Base-by-base conservation (phyloP, 2,797 vertebrate species). In the Esox masquinongy region DNA sequence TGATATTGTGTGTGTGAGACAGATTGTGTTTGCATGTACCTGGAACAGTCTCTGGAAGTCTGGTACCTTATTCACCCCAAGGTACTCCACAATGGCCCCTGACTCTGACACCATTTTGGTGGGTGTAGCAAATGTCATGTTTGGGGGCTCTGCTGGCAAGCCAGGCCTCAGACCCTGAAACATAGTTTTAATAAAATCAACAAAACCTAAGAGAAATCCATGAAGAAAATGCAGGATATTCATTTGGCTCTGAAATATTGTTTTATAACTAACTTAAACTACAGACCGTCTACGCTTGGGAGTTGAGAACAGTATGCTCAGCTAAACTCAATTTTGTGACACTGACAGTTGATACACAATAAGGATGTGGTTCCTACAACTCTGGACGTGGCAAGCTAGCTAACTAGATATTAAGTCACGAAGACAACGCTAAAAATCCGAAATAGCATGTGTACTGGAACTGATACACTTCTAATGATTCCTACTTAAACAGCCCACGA, bases 21-120 rank as follows among this genome's bases (percentile, higher is more conserved):
- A 61, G 53, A 51, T 16, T 31, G 63, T 15, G 68, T 47, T 12
- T 53, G 36, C 11, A n/a, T 31, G 83, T 94, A 98, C 98, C 97
- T 99, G 97, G 92, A 98, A 99, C 36, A 98, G 0, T 81, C 87
- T 97, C 90, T 99, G 98, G 29, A 98, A 82, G 31, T 97, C 95
- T 53, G 96, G 95, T 72, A 99, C 97, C 84, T 82, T 95, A 93
- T 97, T 99, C 82, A 86, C 76, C 80, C 89, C 89, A 83, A 95
- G 67, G 88, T 92, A 95, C 82, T 95, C 84, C 51, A 81, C 91
- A 31, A 84, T 68, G n/a, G 90, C 2, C 66, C 91, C 80, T 2
- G 87, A 75, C 82, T 93, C 90, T 6, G 95, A 93, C 78, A 92
- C 84, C 80, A 95, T 51, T 86, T 97, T 98, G 76, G 95, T 95